Conservation (phyloP, 2,797 vertebrate genomes). For the Bradypodion pumilum region DNA sequence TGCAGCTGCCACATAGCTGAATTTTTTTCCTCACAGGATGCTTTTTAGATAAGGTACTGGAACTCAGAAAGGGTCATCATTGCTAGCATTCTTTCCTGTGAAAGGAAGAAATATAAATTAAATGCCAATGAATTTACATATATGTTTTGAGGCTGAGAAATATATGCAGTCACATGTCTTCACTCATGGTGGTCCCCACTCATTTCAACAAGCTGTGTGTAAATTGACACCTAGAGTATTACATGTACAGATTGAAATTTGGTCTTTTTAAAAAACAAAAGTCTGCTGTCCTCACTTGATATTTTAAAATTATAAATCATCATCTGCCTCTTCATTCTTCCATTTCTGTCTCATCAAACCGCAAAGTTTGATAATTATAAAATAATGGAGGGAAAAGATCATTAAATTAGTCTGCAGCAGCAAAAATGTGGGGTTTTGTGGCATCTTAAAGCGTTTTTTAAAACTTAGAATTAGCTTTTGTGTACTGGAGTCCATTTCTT, state of each 20-base stretch:
- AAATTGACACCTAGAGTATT: neutral
- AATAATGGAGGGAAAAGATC: neutral
- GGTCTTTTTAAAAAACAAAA: neutral
- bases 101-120: slow-evolving; percentile 29
- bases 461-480: too few relatives aligned
- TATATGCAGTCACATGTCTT: neutral
- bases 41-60: slow-evolving; percentile 42
- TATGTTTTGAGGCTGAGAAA: neutral
- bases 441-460: too few relatives aligned
- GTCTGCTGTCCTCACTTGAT: neutral
- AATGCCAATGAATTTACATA: neutral
- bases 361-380: neutral
- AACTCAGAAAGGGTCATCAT: slow-evolving; percentile 17
- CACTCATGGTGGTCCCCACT: neutral
- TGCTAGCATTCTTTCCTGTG: slow-evolving; percentile 23
- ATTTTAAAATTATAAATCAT: neutral
- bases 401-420: too few relatives aligned
- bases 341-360: neutral
- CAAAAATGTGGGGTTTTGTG: too few relatives aligned
- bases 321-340: neutral
- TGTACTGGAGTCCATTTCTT: too few relatives aligned
- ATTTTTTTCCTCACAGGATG: slow-evolving; percentile 39
- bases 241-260: neutral
- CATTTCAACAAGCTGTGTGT: neutral
- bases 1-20: slow-evolving; percentile 64